A percentile compares a stretch with the other conserved stretches of the same genome.
Conservation (phyloP, 2,888 invertebrate species). For the Xestia c-nigrum region DNA sequence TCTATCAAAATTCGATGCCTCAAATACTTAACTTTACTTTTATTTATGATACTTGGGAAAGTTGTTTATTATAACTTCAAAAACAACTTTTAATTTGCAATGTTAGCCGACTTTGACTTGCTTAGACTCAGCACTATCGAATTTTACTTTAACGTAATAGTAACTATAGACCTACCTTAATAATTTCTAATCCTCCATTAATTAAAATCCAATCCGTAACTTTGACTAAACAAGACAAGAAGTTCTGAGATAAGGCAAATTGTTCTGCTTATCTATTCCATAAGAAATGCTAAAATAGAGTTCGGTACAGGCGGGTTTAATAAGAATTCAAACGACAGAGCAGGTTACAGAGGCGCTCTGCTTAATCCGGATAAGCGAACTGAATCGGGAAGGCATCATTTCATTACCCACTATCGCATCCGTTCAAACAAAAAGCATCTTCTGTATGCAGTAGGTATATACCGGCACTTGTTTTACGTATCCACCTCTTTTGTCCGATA, state of each 20-base stretch:
- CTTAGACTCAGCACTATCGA: conserved; percentile 7
- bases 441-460: conserved; percentile 62
- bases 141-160: neutral
- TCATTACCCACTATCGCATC: conserved; percentile 81
- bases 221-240: conserved; percentile 51
- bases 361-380: conserved; percentile 81
- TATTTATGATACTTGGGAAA: conserved; percentile 42
- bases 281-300: conserved; percentile 72
- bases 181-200: conserved; percentile 8
- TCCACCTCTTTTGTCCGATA: conserved; percentile 47
- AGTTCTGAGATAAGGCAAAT: conserved; percentile 75
- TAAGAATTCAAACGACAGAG: conserved; percentile 80
- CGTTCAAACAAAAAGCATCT: conserved; percentile 78
- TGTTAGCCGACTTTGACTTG: conserved; percentile 2
- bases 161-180: conserved; percentile 3
- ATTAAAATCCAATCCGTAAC: conserved; percentile 25
- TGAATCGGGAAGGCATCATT: conserved; percentile 80
- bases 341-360: conserved; percentile 83
- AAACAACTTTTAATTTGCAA: conserved; percentile 50
- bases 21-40: conserved; percentile 56
- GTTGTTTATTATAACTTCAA: conserved; percentile 28
- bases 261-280: conserved; percentile 77
- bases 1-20: conserved; percentile 85
- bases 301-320: conserved; percentile 70
- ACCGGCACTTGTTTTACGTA: conserved; percentile 50